Percentiles rank a stretch among this genome's conserved stretches.
These are phyloP conservation scores for Bombus ignitus DNA, from an alignment of 1,140 invertebrate genomes.

Conservation along the genomic window DNA sequence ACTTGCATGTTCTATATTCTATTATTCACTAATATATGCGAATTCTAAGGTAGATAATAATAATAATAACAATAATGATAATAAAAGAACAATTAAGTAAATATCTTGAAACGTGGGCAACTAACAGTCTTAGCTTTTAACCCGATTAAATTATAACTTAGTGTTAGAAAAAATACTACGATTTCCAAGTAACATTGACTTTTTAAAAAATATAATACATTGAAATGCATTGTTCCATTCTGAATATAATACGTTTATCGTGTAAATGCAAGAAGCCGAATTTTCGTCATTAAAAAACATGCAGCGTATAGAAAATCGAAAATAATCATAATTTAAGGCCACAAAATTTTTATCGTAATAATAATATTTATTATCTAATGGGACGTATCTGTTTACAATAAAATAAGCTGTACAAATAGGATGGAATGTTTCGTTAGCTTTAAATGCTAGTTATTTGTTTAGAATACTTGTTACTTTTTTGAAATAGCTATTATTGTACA, in stretches of 20 bases:
- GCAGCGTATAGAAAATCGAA: conserved; percentile 31
- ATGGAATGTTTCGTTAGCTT: conserved; percentile 69
- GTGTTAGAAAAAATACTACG: conserved; percentile 36
- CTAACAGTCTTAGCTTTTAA: conserved; percentile 42
- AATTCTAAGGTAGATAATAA: background rate
- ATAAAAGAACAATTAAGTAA: conserved; percentile 41
- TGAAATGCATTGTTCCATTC: background rate
- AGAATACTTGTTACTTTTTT: conserved; percentile 58
- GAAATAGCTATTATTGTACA: conserved; percentile 63
- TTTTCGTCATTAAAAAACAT: conserved; percentile 21
- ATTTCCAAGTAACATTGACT: conserved; percentile 23
- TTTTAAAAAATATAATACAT: conserved; percentile 15
- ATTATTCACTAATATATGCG: background rate
- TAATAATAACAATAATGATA: background rate
- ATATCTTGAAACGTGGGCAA: conserved; percentile 31
- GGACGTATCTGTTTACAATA: conserved; percentile 69
- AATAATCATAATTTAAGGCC: conserved; percentile 67
- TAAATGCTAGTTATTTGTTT: conserved; percentile 47
- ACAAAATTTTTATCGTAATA: conserved; percentile 65
- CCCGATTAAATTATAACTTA: conserved; percentile 40
- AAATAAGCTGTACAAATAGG: conserved; percentile 71
- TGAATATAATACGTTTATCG: conserved; percentile 14
- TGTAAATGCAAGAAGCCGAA: conserved; percentile 44
- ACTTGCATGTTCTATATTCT: background rate
- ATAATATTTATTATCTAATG: conserved; percentile 69